These are phyloP conservation scores for Drosophila maculinotata DNA, from an alignment of 2,888 invertebrate genomes.

Conservation along the genomic window DNA sequence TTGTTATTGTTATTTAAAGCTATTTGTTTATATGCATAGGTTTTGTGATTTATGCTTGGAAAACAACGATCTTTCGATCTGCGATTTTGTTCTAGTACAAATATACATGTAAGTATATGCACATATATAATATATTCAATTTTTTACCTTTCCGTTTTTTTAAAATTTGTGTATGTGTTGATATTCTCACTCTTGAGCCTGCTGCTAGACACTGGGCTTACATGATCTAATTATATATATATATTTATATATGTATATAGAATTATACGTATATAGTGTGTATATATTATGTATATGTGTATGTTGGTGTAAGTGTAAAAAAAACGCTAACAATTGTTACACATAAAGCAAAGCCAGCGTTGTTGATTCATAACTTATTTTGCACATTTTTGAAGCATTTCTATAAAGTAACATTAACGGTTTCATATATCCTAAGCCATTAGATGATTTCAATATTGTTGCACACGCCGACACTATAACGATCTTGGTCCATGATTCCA, in stretches of 20 bases:
- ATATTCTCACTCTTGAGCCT: conserved; percentile 76
- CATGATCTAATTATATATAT: conserved; percentile 58
- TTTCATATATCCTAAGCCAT: conserved; percentile 43
- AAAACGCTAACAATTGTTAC: conserved; percentile 69
- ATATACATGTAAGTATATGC: conserved; percentile 31
- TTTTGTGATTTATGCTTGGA: conserved; percentile 69
- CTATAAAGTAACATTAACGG: conserved; percentile 67
- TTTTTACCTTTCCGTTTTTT: conserved; percentile 16
- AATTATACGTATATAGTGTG: conserved; percentile 27
- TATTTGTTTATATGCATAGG: conserved; percentile 70
- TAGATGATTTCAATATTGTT: conserved; percentile 53
- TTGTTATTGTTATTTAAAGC: conserved; percentile 67
- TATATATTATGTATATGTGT: conserved; percentile 29
- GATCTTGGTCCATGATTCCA: conserved; percentile 72
- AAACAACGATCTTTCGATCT: conserved; percentile 59
- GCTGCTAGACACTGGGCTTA: conserved; percentile 75
- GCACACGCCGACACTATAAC: conserved; percentile 54
- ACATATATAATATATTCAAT: conserved; percentile 27
- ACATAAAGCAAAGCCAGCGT: conserved; percentile 71
- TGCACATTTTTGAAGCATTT: conserved; percentile 68
- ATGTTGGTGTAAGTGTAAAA: conserved; percentile 46
- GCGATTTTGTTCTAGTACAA: conserved; percentile 13
- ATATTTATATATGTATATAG: conserved; percentile 41
- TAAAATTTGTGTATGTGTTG: conserved; percentile 49
- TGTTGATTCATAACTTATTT: conserved; percentile 55